Base-by-base conservation (phyloP, 53 echinoderm and acorn worm species). In the Echinometra lucunter region DNA sequence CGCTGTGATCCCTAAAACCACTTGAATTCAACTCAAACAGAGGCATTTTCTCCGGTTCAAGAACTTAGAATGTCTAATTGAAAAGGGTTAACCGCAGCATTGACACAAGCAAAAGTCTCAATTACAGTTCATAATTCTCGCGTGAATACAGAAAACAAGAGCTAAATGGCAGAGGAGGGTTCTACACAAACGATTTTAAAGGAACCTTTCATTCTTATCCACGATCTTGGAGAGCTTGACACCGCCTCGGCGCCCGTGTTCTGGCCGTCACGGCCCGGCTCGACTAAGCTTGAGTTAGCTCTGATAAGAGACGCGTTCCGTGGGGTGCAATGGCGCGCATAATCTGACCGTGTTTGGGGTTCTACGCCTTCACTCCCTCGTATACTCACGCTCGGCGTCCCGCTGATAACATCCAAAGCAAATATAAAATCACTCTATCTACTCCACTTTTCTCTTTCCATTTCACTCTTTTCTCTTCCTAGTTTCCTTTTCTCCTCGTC, bases 201-300 rank as follows among this genome's bases (percentile, higher is more conserved):
- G 85, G 85, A 85, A 49, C 85, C 49, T 85, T 85, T 85, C 85
- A 47, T 49, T 45, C 40, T 15, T 27, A 2, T 85, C 27, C 8
- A 25, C 37, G 60, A 60, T 89, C 58, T 89, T 89, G 74, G 78
- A 60, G 78, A 75, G 74, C 37, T 92, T 92, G 92, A 74, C 92
- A 78, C 92, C 37, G 92, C 21, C 13, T 18, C 74, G 92, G 92
- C 92, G 92, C 92, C 92, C 78, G 57, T 49, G 78, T 92, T 92
- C 92, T 92, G 75, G 75, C 75, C 49, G 19, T 47, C 74, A 55
- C 57, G 56, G 57, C 63, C 45, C 91, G 91, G 66, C 63, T 12
- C 44, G 70, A 38, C 49, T 42, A 75, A 57, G 78, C 75, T 74
- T 78, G 80, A 78, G 35, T 92, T 75, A 30, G 57, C 80, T 34